Base-by-base conservation (phyloP, 2,113 vertebrate genomes). In the Pseudorhombus dupliciocellatus region DNA sequence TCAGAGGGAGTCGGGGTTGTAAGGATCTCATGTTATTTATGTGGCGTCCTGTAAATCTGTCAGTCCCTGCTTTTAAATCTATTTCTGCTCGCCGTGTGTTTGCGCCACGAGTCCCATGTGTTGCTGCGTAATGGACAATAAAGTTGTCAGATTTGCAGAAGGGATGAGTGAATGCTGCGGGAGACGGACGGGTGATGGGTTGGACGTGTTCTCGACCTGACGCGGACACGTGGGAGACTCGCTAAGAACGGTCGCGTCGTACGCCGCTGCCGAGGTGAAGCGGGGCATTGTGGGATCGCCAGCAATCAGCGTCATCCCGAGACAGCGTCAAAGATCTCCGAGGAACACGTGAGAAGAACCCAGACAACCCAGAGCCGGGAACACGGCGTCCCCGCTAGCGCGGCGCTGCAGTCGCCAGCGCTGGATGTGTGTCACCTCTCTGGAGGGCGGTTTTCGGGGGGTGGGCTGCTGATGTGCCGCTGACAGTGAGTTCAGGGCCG, bases 11-110 rank as follows among this genome's bases (percentile, higher is more conserved):
- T 51, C 50, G 28, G 59, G 46, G 16, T 48, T 54, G 61, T 58
- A 15, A 48, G 44, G 44, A 52, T 53, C 54, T 50, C 18, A 53
- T 56, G 69, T 77, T 75, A 83, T 83, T 71, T 24, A 72, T 62
- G 74, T 62, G 25, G 1, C 2, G 31, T n/a, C 25, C 66, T 60
- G 77, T 83, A 83, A 83, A 86, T 86, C 84, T 80, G 80, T 83
- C 84, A 60, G 22, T n/a, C 22, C 16, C 50, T 42, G 53, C 74
- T 66, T 77, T 80, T 75, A 72, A 63, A 62, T 44, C 80, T 81
- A 84, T 78, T 68, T 66, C 28, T 55, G 74, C 57, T 28, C 16
- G 0, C 11, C 18, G 5, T 57, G 66, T 46, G 30, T 40, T 60
- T 22, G 30, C 6, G 15, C 59, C 25, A 26, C 21, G 30, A 66